Evolutionary conservation across 2,797 vertebrate genomes (phyloP), one percentile per base, ranked within the genome.

Genomic region (Esox masquinongy): DNA sequence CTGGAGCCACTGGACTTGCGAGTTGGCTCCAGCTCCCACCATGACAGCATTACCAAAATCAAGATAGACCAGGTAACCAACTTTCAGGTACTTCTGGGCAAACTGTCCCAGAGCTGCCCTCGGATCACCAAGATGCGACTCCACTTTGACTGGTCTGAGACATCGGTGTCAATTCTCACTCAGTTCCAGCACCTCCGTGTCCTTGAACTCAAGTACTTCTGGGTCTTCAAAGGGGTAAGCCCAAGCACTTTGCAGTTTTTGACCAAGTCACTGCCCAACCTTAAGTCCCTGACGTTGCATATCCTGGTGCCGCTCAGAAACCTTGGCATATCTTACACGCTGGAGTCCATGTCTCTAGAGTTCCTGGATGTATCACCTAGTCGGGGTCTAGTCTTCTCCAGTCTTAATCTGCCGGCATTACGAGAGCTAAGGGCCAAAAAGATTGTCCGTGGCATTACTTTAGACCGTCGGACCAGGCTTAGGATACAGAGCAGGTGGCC

Each of bases 181-280:
- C 91, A 87, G 69, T 95, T 96, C 84, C 95, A 93, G 84, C 93
- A 95, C 43, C 93, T 96, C 6, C 82, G 91, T n/a, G 92, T 92
- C 43, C 91, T 96, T 1, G 95, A 96, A 86, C 92, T 96, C 14
- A 95, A 95, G 71, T 95, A 95, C 79, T 96, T 96, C 87, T 95
- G 95, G 95, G 93, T 95, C 1, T 96, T 96, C 68, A 95, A 95
- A 79, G 93, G 94, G 0, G 94, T 95, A 59, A 92, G 89, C 2
- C 95, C 95, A 0, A 87, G 90, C 3, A 94, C 92, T 0, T 88
- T 96, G 87, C 93, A 94, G 79, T 84, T 83, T 26, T 78, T 96
- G 5, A 94, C 93, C 22, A 90, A 90, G 72, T 93, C 94, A 0
- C 89, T 96, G 73, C 95, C 95, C 0, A 92, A 93, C 85, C 91